phyloP scores from a whole-genome alignment of 2,797 vertebrate genomes.

The Dallia pectoralis region DNA sequence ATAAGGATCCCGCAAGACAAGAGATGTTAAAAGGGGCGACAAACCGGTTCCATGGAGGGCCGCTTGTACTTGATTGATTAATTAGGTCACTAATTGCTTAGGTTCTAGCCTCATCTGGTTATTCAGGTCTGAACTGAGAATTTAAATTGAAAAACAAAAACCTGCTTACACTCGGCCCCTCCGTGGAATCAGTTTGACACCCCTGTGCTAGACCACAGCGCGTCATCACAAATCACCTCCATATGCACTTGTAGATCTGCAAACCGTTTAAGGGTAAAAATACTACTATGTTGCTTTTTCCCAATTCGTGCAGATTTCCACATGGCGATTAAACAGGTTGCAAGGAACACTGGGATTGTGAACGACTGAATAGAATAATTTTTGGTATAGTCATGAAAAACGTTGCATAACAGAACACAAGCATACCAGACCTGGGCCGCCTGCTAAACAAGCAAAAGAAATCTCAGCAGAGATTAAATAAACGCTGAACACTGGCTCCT shows the following conservation, averaged over 20 bases:
- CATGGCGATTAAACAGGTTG: not conserved
- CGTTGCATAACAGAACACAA: not conserved
- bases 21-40: too few species aligned
- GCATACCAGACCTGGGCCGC: not conserved
- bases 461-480: not conserved
- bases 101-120: too few species aligned
- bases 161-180: too few species aligned
- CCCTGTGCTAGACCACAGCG: not conserved
- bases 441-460: not conserved
- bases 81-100: too few species aligned
- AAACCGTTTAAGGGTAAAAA: not conserved
- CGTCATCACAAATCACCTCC: not conserved
- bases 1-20: too few species aligned
- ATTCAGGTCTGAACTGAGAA: too few species aligned
- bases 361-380: not conserved
- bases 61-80: too few species aligned
- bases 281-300: not conserved
- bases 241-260: not conserved
- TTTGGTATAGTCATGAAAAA: not conserved
- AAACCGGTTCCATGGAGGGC: too few species aligned
- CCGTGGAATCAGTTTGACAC: too few species aligned
- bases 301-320: not conserved
- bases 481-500: not conserved
- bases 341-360: not conserved
- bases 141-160: too few species aligned